phyloP scores from a whole-genome alignment of 1,140 invertebrate species.

The Microplitis mediator region DNA sequence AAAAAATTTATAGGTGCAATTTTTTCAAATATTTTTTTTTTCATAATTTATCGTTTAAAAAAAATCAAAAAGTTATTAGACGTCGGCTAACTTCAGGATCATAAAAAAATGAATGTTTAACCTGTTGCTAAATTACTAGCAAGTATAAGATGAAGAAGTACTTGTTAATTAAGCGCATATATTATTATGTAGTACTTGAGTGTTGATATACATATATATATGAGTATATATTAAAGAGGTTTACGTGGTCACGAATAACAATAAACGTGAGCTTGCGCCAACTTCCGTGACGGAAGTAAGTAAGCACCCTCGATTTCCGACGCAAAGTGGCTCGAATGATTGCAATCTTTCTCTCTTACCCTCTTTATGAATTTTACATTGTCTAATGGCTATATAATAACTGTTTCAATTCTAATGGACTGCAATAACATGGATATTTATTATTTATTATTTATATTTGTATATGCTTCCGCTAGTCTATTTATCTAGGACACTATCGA shows the following conservation, averaged over 20 bases:
- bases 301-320: conserved; percentile 57
- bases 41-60: too few species aligned
- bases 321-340: conserved; percentile 57
- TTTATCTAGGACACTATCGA: too few species aligned
- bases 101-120: not conserved
- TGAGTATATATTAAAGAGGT: not conserved
- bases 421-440: too few species aligned
- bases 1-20: too few species aligned
- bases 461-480: too few species aligned
- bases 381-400: not conserved
- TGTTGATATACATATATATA: too few species aligned
- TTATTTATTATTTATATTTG: too few species aligned
- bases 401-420: not conserved
- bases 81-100: too few species aligned
- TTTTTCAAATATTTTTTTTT: too few species aligned
- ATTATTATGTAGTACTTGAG: too few species aligned
- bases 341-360: conserved; percentile 41
- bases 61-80: not conserved
- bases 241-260: not conserved
- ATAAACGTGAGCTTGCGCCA: not conserved
- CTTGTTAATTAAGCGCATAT: too few species aligned
- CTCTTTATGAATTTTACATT: not conserved
- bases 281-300: conserved; percentile 55
- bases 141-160: too few species aligned
- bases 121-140: not conserved